Conservation (phyloP, 2,888 invertebrate genomes). For the Thymelicus lineola region DNA sequence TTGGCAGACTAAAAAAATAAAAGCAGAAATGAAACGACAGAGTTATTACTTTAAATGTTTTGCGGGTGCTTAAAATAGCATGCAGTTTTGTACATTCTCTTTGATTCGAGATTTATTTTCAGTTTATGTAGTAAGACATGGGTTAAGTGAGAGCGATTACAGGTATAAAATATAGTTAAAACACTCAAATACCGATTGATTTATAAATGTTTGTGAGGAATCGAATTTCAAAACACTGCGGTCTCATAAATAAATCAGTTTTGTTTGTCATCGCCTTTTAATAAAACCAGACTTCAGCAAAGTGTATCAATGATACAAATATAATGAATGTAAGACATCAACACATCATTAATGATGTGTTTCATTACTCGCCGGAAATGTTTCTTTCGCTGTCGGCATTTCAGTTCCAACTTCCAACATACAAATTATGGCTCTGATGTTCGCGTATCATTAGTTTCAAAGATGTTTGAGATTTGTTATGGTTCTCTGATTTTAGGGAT, state of each 20-base stretch:
- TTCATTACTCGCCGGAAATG: constrained; percentile 25
- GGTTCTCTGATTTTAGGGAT: background rate
- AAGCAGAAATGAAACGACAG: constrained; percentile 23
- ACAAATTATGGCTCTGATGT: constrained; percentile 22
- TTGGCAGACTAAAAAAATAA: constrained; percentile 25
- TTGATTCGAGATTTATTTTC: no score
- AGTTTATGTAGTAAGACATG: no score
- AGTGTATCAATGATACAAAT: background rate
- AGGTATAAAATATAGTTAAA: no score
- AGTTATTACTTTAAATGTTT: constrained; percentile 22
- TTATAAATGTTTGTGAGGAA: no score
- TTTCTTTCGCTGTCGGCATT: constrained; percentile 13
- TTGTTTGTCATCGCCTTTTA: constrained; percentile 15
- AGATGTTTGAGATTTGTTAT: constrained; percentile 1
- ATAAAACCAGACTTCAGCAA: constrained; percentile 8
- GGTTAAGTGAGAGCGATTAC: no score
- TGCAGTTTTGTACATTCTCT: no score
- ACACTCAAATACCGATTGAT: no score
- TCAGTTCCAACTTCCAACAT: constrained; percentile 10
- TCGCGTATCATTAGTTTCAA: constrained; percentile 16
- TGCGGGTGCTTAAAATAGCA: background rate
- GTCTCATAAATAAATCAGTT: no score
- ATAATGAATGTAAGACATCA: constrained; percentile 24
- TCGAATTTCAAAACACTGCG: no score
- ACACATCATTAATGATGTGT: constrained; percentile 33